Evolutionary conservation across 2,113 vertebrate genomes (phyloP).

Genomic region (Rhabdomys dilectus): DNA sequence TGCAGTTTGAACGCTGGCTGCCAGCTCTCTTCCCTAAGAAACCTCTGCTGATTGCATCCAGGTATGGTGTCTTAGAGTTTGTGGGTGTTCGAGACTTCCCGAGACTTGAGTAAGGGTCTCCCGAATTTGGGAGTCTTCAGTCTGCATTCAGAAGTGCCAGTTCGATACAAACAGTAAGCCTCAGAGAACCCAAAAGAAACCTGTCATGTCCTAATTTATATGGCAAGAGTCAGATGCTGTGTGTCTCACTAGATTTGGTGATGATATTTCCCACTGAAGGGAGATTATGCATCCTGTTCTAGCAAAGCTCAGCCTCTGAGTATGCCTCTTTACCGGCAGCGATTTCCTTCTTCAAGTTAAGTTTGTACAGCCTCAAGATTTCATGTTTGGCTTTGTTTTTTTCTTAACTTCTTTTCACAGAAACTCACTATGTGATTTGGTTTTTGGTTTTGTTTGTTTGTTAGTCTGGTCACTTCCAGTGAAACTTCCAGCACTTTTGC

Average conservation of each 20-base stretch:
- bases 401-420: background rate
- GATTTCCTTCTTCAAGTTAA: conserved; percentile 24
- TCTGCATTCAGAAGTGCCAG: background rate
- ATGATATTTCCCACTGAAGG: background rate
- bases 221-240: background rate
- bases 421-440: background rate
- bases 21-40: too few relatives aligned
- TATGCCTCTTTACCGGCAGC: background rate
- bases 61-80: too few relatives aligned
- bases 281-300: background rate
- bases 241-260: background rate
- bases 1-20: too few relatives aligned
- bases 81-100: too few relatives aligned
- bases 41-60: too few relatives aligned
- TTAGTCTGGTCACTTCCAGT: background rate
- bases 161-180: background rate
- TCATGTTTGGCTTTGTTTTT: background rate
- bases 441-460: background rate
- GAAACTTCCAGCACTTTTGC: background rate
- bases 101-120: too few relatives aligned
- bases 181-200: background rate
- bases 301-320: background rate
- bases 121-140: too few relatives aligned
- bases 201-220: background rate
- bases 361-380: background rate